Base-by-base conservation (phyloP, 2,113 vertebrate species). In the Thunnus maccoyii region DNA sequence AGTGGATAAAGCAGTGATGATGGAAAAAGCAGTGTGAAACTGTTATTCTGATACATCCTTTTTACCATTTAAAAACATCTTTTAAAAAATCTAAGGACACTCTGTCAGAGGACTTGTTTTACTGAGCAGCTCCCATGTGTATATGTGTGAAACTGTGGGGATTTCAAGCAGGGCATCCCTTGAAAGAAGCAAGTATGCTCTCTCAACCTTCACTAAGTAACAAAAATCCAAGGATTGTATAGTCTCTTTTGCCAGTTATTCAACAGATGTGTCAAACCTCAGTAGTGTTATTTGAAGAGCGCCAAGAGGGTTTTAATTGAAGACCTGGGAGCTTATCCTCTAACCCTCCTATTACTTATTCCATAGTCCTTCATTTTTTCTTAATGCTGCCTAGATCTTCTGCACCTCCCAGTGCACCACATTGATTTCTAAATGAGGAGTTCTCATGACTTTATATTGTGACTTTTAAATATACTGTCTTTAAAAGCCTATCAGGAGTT, bases 231-330 rank as follows among this genome's bases (percentile, higher is more conserved):
- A 61, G 30, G 41, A 78, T 75, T 47, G 30, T 32, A 61, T 15
- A n/a, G 36, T 58, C 22, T 82, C n/a, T 64, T 80, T 79, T 65
- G 27, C 17, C 20, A 51, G 66, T 51, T 25, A 36, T 67, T 75
- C 50, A 64, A n/a, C 55, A 48, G 65, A 68, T 47, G 50, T 68
- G 30, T 69, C 30, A 70, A n/a, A 62, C 22, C 68, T 41, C 76
- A 36, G 69, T 46, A 67, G 74, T 50, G 50, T 77, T 25, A 30
- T 68, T 62, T 76, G 20, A 78, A 88, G 70, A 58, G 57, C 79
- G 22, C 57, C 22, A 4, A 41, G n/a, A 13, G n/a, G 80, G 51
- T 41, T 75, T 70, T 56, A 25, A 76, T 63, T 56, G 20, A 69
- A 78, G 54, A 57, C 63, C 8, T 0, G 25, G 15, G 50, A 68